Evolutionary conservation across 2,888 invertebrate species (phyloP).

Genomic region (Agrochola circellaris): DNA sequence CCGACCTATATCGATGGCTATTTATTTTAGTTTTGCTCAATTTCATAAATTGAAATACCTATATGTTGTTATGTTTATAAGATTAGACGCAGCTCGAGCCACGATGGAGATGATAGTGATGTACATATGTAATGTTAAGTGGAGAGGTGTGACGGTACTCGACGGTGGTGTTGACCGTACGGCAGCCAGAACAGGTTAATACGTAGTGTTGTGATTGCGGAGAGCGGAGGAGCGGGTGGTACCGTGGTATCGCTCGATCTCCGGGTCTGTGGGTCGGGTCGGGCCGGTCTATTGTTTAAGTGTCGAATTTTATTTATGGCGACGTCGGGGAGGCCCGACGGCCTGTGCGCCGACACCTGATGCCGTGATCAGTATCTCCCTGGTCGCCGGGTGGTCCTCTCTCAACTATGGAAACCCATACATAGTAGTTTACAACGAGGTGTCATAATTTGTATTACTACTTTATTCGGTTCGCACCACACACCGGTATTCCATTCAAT

Average conservation of each 20-base stretch:
- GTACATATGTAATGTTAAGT: slow-evolving; percentile 56
- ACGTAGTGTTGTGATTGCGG: slow-evolving; percentile 77
- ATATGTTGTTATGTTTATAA: slow-evolving; percentile 20
- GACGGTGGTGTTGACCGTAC: slow-evolving; percentile 34
- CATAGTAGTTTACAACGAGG: slow-evolving; percentile 33
- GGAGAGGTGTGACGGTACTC: slow-evolving; percentile 69
- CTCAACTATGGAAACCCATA: slow-evolving; percentile 46
- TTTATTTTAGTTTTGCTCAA: slow-evolving; percentile 65
- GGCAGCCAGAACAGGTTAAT: slow-evolving; percentile 71
- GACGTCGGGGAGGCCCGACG: slow-evolving; percentile 73
- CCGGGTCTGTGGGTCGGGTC: slow-evolving; percentile 75
- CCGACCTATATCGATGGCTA: slow-evolving; percentile 76
- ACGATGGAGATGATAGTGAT: slow-evolving; percentile 59
- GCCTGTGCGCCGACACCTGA: slow-evolving; percentile 81
- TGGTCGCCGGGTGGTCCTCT: slow-evolving; percentile 80
- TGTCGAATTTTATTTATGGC: slow-evolving; percentile 87
- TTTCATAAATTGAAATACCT: slow-evolving; percentile 56
- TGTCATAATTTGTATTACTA: slow-evolving; percentile 49
- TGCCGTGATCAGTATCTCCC: slow-evolving; percentile 82
- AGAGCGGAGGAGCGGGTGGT: slow-evolving; percentile 65
- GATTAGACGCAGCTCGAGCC: slow-evolving; percentile 22
- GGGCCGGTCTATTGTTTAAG: slow-evolving; percentile 82
- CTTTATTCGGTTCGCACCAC: slow-evolving; percentile 31
- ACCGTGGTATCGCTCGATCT: slow-evolving; percentile 79
- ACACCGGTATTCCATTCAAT: slow-evolving; percentile 5